phyloP scores from a whole-genome alignment of 2,888 invertebrate species.

The Oxycera nigricornis region DNA sequence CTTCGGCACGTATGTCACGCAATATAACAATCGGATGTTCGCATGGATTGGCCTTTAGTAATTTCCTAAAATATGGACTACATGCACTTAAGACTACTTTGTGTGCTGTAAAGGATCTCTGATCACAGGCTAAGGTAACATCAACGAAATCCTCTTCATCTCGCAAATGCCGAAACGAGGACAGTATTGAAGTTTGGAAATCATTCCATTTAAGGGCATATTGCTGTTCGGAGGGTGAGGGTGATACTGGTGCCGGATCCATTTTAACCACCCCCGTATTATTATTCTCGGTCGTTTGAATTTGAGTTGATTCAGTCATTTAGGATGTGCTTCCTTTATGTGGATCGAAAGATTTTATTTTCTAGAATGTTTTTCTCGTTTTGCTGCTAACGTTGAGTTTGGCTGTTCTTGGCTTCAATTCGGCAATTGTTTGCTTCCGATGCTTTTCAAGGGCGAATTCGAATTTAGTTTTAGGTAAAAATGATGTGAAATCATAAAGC shows the following conservation, averaged over 20 bases:
- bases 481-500: too few relatives aligned
- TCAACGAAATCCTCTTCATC: slow-evolving; percentile 94
- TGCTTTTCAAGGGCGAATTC: too few relatives aligned
- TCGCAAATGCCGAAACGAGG: slow-evolving; percentile 85
- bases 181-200: slow-evolving; percentile 89
- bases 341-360: neutral
- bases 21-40: slow-evolving; percentile 90
- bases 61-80: slow-evolving; percentile 88
- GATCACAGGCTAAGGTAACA: slow-evolving; percentile 90
- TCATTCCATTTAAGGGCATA: slow-evolving; percentile 95
- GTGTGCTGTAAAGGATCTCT: slow-evolving; percentile 87
- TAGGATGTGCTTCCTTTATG: slow-evolving; percentile 44
- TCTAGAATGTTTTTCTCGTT: neutral
- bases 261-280: slow-evolving; percentile 62
- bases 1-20: slow-evolving; percentile 83
- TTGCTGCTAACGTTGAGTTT: neutral
- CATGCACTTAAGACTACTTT: slow-evolving; percentile 91
- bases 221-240: slow-evolving; percentile 75
- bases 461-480: too few relatives aligned
- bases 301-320: slow-evolving; percentile 63
- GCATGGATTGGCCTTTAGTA: slow-evolving; percentile 89
- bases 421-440: too few relatives aligned
- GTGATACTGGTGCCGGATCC: slow-evolving; percentile 64
- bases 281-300: slow-evolving; percentile 62
- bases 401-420: neutral